Evolutionary conservation across 1,140 invertebrate genomes (phyloP).

Genomic region (Coptotermes formosanus): DNA sequence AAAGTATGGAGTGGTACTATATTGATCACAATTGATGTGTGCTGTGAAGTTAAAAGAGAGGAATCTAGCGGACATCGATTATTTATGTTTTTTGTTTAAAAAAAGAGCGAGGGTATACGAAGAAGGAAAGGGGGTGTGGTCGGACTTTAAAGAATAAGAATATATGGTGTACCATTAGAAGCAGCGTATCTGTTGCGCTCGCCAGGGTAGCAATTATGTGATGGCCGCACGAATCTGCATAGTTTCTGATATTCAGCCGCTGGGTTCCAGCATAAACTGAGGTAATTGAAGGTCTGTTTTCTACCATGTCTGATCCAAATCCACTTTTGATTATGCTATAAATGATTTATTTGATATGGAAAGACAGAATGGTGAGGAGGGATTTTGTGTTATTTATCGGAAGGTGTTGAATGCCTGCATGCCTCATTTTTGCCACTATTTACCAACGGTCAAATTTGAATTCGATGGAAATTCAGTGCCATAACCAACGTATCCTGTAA

Average conservation of each 20-base stretch:
- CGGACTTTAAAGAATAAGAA: slow-evolving; percentile 1
- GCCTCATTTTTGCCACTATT: not conserved
- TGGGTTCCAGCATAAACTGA: not conserved
- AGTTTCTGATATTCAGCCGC: not conserved
- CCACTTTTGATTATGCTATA: slow-evolving; percentile 11
- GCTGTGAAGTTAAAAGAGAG: not conserved
- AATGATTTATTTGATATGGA: slow-evolving; percentile 16
- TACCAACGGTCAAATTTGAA: not conserved
- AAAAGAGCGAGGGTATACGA: not conserved
- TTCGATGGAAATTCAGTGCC: not conserved
- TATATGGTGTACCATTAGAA: not conserved
- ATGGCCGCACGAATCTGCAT: not conserved
- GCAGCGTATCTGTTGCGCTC: not conserved
- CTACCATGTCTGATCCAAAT: not conserved
- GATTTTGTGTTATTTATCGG: not conserved
- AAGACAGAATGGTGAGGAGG: not conserved
- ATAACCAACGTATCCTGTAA: not conserved
- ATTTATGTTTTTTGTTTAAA: not conserved
- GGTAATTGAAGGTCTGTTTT: not conserved
- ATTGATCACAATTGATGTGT: slow-evolving; percentile 10
- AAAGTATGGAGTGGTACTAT: not conserved
- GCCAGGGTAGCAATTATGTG: not conserved
- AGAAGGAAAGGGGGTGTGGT: slow-evolving; percentile 2
- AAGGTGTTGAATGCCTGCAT: not conserved
- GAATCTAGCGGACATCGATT: not conserved